These are phyloP conservation scores for Pardosa pseudoannulata DNA, from an alignment of 2,888 invertebrate species.

Conservation along the genomic window DNA sequence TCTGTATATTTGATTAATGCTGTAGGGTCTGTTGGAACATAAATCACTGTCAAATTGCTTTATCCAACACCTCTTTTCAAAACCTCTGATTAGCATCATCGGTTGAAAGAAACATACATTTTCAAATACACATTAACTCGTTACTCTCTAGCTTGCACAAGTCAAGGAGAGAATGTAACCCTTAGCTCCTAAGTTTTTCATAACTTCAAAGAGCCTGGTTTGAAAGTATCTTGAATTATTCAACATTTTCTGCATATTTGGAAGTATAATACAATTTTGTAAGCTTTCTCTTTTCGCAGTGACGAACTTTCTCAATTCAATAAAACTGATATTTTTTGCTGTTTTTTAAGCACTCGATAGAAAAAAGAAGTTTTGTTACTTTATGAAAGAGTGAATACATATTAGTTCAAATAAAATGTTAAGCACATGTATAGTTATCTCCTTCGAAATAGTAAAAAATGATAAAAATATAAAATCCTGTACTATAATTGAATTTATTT, in stretches of 20 bases:
- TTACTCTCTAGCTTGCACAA: neutral
- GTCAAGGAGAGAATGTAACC: neutral
- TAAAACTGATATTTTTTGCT: no score
- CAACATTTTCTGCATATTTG: neutral
- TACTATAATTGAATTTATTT: no score
- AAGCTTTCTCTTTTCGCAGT: neutral
- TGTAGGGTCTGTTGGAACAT: neutral
- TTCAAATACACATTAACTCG: neutral
- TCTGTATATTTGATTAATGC: neutral
- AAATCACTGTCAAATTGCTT: neutral
- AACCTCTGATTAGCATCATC: conserved; percentile 2
- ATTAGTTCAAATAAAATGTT: no score
- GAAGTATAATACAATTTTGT: neutral
- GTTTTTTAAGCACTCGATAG: no score
- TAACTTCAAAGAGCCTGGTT: neutral
- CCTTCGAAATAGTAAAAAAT: no score
- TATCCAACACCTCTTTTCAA: neutral
- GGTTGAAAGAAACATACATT: neutral
- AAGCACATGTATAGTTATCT: no score
- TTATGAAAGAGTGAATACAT: no score
- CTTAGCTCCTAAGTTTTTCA: neutral
- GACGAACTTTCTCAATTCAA: no score
- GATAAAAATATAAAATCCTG: no score
- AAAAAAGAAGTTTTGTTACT: no score
- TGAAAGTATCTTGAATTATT: neutral